Evolutionary conservation across 2,113 vertebrate species (phyloP).

Genomic region (Neolamprologus ventralis): DNA sequence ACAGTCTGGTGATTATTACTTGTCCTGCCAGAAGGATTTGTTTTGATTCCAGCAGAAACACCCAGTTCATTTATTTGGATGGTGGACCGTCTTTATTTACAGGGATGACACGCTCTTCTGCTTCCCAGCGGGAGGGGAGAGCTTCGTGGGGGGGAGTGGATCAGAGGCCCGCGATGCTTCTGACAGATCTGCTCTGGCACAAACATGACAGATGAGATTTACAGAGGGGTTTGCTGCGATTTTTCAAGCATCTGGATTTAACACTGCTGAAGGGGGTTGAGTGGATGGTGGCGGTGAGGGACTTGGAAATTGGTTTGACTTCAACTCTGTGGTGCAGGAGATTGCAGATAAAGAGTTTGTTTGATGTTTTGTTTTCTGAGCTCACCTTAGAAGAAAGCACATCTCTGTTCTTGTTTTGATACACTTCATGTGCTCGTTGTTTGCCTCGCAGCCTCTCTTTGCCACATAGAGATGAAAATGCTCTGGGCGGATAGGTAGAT

Average conservation of each 20-base stretch:
- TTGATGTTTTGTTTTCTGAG: not conserved
- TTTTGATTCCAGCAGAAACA: not conserved
- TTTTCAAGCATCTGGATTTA: not conserved
- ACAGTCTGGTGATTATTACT: not conserved
- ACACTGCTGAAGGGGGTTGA: not conserved
- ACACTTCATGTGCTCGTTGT: not conserved
- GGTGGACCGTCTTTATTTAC: not conserved
- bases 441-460: not conserved
- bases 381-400: not conserved
- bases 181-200: not conserved
- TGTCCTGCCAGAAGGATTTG: not conserved
- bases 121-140: not conserved
- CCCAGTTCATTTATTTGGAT: not conserved
- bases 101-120: not conserved
- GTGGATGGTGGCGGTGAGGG: not conserved
- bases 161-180: not conserved
- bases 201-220: not conserved
- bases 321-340: not conserved
- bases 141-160: not conserved
- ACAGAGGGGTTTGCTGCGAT: not conserved
- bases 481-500: not conserved
- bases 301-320: not conserved
- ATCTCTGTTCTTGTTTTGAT: not conserved
- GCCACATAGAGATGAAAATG: not conserved
- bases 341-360: not conserved